Evolutionary conservation across 2,797 vertebrate genomes (phyloP).

Genomic region (Hydrophis major): DNA sequence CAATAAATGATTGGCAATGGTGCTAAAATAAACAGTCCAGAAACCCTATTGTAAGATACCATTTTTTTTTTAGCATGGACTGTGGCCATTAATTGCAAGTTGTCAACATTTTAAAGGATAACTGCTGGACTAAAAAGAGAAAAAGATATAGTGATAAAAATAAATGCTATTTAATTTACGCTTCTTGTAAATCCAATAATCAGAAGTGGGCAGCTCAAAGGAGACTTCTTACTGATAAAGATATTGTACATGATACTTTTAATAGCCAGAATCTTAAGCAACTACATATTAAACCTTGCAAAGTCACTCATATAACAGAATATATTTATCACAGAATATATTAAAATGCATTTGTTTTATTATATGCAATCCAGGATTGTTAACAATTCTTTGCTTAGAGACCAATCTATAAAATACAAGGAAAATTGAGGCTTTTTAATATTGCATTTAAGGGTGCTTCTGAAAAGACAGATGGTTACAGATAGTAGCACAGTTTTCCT

Average conservation of each 20-base stretch:
- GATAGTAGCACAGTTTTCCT: background rate
- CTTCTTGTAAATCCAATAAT: background rate
- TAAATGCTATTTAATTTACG: background rate
- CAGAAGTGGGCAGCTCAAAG: background rate
- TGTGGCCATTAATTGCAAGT: background rate
- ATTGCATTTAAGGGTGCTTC: background rate
- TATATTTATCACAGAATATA: background rate
- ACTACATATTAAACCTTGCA: background rate
- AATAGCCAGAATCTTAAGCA: background rate
- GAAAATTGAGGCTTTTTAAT: constrained; percentile 1
- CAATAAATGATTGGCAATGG: background rate
- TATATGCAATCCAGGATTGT: background rate
- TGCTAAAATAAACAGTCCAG: background rate
- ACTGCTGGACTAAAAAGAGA: background rate
- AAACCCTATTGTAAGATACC: background rate
- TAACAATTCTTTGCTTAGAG: constrained; percentile 1
- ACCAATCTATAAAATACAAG: background rate
- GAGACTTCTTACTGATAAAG: background rate
- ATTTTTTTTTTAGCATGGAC: background rate
- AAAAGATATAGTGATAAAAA: background rate
- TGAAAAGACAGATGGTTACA: background rate
- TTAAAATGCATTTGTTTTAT: background rate
- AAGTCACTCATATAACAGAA: background rate
- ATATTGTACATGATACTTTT: background rate
- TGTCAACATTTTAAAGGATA: background rate